A percentile compares a stretch with the other conserved stretches of the same genome.
These are phyloP conservation scores for Alosa sapidissima DNA, from an alignment of 2,797 vertebrate genomes.

Conservation along the genomic window DNA sequence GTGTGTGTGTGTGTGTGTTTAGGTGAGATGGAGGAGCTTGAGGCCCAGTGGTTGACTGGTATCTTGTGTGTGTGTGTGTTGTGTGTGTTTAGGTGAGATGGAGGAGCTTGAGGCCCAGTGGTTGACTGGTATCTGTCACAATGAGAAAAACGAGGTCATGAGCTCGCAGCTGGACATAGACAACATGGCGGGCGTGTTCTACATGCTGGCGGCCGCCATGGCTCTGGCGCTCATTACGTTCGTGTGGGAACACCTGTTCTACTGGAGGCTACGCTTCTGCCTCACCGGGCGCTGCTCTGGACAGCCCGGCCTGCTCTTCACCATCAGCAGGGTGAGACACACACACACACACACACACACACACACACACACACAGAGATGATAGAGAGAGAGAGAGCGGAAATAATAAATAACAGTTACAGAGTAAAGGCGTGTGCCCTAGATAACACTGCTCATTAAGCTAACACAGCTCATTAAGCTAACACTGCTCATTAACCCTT, in stretches of 20 bases:
- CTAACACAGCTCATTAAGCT: not conserved
- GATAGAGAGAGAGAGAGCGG: too few relatives aligned
- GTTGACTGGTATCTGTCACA: conserved; percentile 97
- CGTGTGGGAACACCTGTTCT: conserved; percentile 95
- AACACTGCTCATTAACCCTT: not conserved
- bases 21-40: conserved; percentile 92
- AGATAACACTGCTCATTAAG: too few relatives aligned
- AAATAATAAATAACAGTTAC: too few relatives aligned
- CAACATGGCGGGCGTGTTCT: conserved; percentile 97
- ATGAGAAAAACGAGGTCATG: conserved; percentile 98
- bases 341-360: not conserved
- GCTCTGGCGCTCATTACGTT: conserved; percentile 93
- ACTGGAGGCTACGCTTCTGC: conserved; percentile 96
- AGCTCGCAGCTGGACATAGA: conserved; percentile 97
- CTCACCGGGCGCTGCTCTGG: conserved; percentile 92
- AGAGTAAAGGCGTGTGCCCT: too few relatives aligned
- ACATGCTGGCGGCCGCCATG: conserved; percentile 98
- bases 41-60: conserved; percentile 94
- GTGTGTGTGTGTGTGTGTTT: not conserved
- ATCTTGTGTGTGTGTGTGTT: conserved; percentile 71
- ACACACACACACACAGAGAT: not conserved
- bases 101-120: conserved; percentile 96
- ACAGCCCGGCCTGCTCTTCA: conserved; percentile 89
- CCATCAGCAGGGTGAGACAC: conserved; percentile 92
- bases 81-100: conserved; percentile 86